Evolutionary conservation across 2,113 vertebrate genomes (phyloP).

Genomic region (Vulpes vulpes): DNA sequence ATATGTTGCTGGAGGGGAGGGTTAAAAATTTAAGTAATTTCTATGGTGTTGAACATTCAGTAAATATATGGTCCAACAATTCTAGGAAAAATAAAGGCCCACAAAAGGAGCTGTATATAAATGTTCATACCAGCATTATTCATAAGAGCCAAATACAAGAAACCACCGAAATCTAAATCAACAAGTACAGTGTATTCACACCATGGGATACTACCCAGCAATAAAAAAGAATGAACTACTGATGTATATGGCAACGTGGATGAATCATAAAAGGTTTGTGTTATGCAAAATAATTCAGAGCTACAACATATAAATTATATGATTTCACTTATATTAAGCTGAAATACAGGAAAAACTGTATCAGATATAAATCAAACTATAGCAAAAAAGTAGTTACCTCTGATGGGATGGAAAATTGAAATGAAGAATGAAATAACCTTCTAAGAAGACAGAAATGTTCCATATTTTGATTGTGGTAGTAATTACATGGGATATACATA

Average conservation of each 20-base stretch:
- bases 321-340: background rate
- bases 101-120: background rate
- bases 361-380: background rate
- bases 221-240: constrained; percentile 11
- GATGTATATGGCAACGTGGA: background rate
- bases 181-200: background rate
- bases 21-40: background rate
- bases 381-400: background rate
- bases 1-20: background rate
- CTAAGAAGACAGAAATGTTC: constrained; percentile 2
- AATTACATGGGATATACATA: background rate
- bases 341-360: constrained; percentile 32
- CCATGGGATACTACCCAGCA: background rate
- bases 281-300: background rate
- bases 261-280: background rate
- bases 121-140: background rate
- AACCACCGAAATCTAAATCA: background rate
- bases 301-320: background rate
- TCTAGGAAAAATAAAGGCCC: background rate
- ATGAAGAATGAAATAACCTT: background rate
- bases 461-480: background rate
- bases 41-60: background rate
- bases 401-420: background rate
- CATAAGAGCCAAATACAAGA: background rate
- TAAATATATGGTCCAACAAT: background rate